Percentiles rank a stretch among this genome's conserved stretches.
These are phyloP conservation scores for Furcula furcula DNA, from an alignment of 2,888 invertebrate species.

Conservation along the genomic window DNA sequence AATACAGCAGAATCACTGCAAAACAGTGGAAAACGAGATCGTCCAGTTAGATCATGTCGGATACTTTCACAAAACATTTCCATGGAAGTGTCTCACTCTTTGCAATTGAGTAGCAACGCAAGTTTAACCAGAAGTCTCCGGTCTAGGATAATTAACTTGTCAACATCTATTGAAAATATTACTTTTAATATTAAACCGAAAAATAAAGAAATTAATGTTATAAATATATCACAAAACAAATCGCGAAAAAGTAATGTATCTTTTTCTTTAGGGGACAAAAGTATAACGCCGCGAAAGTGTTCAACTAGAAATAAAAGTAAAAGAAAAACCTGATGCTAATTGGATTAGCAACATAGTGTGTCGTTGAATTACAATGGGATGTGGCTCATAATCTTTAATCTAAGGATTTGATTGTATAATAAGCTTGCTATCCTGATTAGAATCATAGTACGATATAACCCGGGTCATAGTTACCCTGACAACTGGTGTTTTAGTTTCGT, in stretches of 20 bases:
- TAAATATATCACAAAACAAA: constrained; percentile 10
- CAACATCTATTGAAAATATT: constrained; percentile 19
- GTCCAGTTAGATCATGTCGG: constrained; percentile 30
- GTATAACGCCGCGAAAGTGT: constrained; percentile 9
- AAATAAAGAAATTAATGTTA: constrained; percentile 7
- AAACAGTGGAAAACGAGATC: constrained; percentile 13
- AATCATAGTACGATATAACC: no score
- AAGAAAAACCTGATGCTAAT: constrained; percentile 8
- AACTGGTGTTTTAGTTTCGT: no score
- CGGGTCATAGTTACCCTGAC: no score
- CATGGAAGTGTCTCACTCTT: constrained; percentile 11
- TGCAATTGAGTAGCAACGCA: constrained; percentile 8
- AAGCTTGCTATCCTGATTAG: no score
- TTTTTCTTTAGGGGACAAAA: constrained; percentile 20
- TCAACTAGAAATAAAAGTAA: constrained; percentile 7
- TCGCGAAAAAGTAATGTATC: constrained; percentile 26
- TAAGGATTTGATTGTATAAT: no score
- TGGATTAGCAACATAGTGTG: no score
- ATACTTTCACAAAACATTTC: constrained; percentile 17
- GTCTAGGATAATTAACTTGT: constrained; percentile 20
- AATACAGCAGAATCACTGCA: constrained; percentile 5
- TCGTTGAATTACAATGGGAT: no score
- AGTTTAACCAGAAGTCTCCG: constrained; percentile 11
- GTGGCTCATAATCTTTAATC: no score
- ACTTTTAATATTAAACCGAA: constrained; percentile 16